A percentile compares a stretch with the other conserved stretches of the same genome.
Conservation (phyloP, 1,140 invertebrate genomes). For the Drosophila willistoni region DNA sequence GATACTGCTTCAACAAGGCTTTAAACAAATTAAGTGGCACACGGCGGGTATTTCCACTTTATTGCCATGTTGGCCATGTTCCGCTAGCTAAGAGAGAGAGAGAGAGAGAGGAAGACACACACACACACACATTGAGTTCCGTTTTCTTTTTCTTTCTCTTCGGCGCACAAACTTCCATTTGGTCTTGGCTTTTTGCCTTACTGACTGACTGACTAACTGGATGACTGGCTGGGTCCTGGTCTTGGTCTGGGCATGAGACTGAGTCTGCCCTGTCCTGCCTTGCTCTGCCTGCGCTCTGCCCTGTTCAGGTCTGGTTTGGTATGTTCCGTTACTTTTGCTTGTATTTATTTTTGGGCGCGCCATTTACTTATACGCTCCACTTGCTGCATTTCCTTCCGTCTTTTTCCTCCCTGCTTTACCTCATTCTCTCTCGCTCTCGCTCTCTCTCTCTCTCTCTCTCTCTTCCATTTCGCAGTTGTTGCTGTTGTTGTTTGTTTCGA, state of each 20-base stretch:
- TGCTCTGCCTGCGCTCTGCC: background rate
- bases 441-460: too few species aligned
- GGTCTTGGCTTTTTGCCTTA: constrained; percentile 33
- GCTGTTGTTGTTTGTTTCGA: constrained; percentile 15
- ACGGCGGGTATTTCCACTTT: constrained; percentile 60
- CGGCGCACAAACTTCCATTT: constrained; percentile 25
- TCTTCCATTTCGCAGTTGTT: background rate
- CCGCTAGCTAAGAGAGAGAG: background rate
- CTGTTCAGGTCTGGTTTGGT: constrained; percentile 6
- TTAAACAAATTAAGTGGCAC: constrained; percentile 76
- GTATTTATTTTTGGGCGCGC: constrained; percentile 62
- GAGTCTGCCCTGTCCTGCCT: background rate
- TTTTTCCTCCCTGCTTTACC: background rate
- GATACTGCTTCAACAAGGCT: constrained; percentile 49
- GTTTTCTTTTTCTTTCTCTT: background rate
- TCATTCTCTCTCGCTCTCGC: too few species aligned
- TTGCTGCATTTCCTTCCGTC: constrained; percentile 55
- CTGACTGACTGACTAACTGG: constrained; percentile 42
- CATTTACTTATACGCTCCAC: constrained; percentile 60
- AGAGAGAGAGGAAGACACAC: background rate
- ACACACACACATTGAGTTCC: background rate
- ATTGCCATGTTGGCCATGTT: constrained; percentile 42
- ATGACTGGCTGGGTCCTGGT: constrained; percentile 16
- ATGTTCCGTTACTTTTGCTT: constrained; percentile 12
- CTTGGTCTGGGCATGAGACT: constrained; percentile 12